Evolutionary conservation across 2,888 invertebrate species (phyloP).

Genomic region (Leucophenga maculata): DNA sequence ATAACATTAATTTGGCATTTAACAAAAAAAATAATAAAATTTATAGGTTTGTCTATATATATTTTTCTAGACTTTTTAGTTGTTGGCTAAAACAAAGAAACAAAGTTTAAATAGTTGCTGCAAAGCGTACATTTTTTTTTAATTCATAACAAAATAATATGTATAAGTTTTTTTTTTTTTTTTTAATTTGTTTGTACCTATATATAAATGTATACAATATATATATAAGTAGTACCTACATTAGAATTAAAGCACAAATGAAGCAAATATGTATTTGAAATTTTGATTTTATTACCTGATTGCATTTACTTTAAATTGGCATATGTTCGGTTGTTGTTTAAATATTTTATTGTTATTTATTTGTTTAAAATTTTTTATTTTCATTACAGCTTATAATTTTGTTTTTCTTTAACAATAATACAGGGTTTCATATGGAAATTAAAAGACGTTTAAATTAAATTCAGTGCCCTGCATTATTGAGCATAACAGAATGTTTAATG

Average conservation of each 20-base stretch:
- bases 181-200: conserved; percentile 40
- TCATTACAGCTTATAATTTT: neutral
- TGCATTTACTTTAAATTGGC: conserved; percentile 46
- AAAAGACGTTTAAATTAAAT: too few relatives aligned
- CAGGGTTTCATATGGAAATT: too few relatives aligned
- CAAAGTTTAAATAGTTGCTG: neutral
- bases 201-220: conserved; percentile 55
- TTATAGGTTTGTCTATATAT: too few relatives aligned
- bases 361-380: neutral
- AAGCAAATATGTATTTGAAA: conserved; percentile 62
- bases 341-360: conserved; percentile 13
- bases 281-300: conserved; percentile 65
- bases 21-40: too few relatives aligned
- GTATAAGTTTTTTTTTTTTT: conserved; percentile 25
- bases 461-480: too few relatives aligned
- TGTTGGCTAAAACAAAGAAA: too few relatives aligned
- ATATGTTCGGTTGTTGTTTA: conserved; percentile 36
- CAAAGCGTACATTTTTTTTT: neutral
- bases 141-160: neutral
- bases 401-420: conserved; percentile 22
- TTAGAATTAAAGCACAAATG: conserved; percentile 11
- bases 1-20: too few relatives aligned
- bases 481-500: too few relatives aligned
- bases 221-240: neutral
- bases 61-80: too few relatives aligned